Conservation (phyloP, 2,888 invertebrate genomes). For the Cataglyphis altisquamis region DNA sequence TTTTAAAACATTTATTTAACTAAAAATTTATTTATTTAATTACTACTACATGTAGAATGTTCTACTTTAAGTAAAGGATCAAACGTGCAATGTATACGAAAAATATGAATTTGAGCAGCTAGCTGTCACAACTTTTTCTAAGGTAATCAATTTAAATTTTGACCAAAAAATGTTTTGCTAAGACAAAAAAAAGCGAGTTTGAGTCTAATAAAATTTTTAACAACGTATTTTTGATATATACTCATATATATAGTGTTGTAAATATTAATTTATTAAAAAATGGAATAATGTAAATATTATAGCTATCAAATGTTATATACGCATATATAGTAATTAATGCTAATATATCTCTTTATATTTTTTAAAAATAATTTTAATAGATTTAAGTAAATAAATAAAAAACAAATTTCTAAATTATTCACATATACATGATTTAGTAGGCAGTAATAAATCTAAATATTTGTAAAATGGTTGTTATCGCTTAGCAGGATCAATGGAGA, state of each 20-base stretch:
- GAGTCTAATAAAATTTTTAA: not conserved
- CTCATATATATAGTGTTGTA: not conserved
- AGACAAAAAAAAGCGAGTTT: not conserved
- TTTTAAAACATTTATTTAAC: conserved; percentile 11
- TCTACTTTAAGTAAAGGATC: conserved; percentile 54
- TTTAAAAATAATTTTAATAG: not conserved
- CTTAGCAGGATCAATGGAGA: not conserved
- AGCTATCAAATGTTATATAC: not conserved
- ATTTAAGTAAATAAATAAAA: not conserved
- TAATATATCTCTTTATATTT: not conserved
- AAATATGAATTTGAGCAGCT: conserved; percentile 36
- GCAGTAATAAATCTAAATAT: not conserved
- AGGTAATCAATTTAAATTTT: conserved; percentile 58
- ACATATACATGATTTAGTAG: not conserved
- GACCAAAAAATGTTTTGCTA: not conserved
- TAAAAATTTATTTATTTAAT: conserved; percentile 58
- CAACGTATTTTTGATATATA: not conserved
- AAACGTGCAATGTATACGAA: conserved; percentile 56
- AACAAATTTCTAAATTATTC: not conserved
- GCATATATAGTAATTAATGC: too few relatives aligned
- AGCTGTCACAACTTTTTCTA: conserved; percentile 30
- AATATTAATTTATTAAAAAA: not conserved
- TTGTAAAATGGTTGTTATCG: not conserved
- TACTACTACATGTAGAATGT: conserved; percentile 28
- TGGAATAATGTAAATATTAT: not conserved